Percentiles rank a stretch among this genome's conserved stretches.
These are phyloP conservation scores for Clarias platycephalus DNA, from an alignment of 2,797 vertebrate genomes.

Conservation along the genomic window DNA sequence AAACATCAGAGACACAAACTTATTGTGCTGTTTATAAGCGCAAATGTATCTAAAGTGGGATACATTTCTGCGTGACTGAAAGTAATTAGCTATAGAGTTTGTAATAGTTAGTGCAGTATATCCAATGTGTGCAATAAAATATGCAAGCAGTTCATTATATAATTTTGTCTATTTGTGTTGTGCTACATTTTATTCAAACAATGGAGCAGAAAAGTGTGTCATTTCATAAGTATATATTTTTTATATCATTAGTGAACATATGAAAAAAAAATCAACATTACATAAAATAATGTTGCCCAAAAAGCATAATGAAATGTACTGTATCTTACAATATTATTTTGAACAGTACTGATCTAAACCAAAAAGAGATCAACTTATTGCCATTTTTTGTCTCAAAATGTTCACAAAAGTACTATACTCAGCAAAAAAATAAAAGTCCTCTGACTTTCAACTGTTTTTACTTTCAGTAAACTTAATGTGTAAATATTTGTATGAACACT, in stretches of 20 bases:
- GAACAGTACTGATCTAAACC: no score
- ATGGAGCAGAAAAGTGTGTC: neutral
- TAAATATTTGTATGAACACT: no score
- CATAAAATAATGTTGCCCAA: neutral
- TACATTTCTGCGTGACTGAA: neutral
- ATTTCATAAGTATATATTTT: neutral
- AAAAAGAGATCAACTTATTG: neutral
- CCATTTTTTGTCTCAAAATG: neutral
- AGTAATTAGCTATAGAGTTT: neutral
- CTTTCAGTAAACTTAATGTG: no score
- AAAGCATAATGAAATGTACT: no score
- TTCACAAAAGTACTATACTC: slow-evolving; percentile 3
- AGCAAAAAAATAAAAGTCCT: no score
- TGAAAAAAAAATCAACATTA: no score
- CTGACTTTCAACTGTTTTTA: no score
- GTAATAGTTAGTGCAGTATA: neutral
- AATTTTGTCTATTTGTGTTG: neutral
- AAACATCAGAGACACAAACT: neutral
- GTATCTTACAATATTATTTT: no score
- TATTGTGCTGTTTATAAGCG: neutral
- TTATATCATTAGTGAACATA: neutral
- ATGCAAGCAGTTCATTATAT: neutral
- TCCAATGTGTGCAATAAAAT: neutral
- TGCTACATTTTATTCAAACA: neutral
- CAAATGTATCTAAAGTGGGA: neutral